Evolutionary conservation across 2,113 vertebrate species (phyloP).

Genomic region (Stictonetta naevosa): DNA sequence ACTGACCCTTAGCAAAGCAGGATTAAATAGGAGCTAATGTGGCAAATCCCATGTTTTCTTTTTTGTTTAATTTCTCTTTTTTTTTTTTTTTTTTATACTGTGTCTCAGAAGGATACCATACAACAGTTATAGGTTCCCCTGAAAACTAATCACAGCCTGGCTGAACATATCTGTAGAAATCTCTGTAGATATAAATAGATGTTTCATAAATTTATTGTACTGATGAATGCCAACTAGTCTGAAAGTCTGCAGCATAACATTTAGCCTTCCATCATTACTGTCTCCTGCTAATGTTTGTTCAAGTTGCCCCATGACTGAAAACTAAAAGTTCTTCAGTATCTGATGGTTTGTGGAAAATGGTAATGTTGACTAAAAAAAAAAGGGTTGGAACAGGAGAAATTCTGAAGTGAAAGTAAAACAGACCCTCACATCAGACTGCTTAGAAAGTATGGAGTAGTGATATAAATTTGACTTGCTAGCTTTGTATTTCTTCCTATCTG

Average conservation of each 20-base stretch:
- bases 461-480: constrained; percentile 15
- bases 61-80: not conserved
- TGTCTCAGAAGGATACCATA: not conserved
- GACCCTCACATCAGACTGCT: not conserved
- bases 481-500: not conserved
- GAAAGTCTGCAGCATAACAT: not conserved
- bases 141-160: not conserved
- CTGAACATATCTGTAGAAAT: not conserved
- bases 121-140: not conserved
- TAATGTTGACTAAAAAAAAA: constrained; percentile 25
- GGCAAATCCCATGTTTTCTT: not conserved
- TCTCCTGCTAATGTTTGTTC: not conserved
- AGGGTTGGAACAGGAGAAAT: not conserved
- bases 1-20: not conserved
- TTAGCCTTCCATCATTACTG: not conserved
- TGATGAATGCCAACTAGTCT: not conserved
- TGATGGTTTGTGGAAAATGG: constrained; percentile 24
- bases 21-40: not conserved
- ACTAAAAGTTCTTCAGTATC: not conserved
- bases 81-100: not conserved
- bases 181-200: not conserved
- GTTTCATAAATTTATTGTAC: not conserved
- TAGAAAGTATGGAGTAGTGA: constrained; percentile 43
- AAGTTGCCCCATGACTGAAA: not conserved
- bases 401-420: not conserved